A percentile compares a stretch with the other conserved stretches of the same genome.
Conservation (phyloP, 2,797 vertebrate species). For the Darevskia mixta region DNA sequence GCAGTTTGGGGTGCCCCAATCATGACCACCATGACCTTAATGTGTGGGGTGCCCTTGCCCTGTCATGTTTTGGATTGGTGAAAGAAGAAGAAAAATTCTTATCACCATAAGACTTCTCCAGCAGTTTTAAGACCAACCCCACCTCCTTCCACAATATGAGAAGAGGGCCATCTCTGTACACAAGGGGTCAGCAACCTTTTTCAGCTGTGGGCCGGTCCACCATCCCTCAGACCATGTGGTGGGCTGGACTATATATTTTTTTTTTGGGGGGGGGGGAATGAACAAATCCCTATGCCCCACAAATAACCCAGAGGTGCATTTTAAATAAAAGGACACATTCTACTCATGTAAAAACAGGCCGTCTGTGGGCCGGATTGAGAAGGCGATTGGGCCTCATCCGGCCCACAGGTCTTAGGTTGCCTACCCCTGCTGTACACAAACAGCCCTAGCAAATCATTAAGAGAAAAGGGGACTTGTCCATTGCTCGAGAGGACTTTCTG, state of each 20-base stretch:
- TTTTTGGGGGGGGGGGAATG: too few relatives aligned
- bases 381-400: too few relatives aligned
- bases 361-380: rapidly evolving
- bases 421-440: too few relatives aligned
- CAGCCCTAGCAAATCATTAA: neutral
- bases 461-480: neutral
- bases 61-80: neutral
- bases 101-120: neutral
- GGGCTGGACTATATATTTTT: too few relatives aligned
- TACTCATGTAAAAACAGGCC: too few relatives aligned
- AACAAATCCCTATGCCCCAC: too few relatives aligned
- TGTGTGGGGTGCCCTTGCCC: neutral
- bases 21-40: neutral
- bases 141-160: neutral
- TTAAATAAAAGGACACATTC: too few relatives aligned
- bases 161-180: neutral
- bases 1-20: neutral
- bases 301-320: too few relatives aligned
- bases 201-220: too few relatives aligned
- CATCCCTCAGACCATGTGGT: too few relatives aligned
- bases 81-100: neutral
- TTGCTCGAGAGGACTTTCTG: neutral
- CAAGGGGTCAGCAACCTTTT: too few relatives aligned
- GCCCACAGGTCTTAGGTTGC: too few relatives aligned
- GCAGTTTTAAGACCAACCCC: neutral